Percentiles rank a stretch among this genome's conserved stretches.
These are phyloP conservation scores for Xestia xanthographa DNA, from an alignment of 2,888 invertebrate species.

Conservation along the genomic window DNA sequence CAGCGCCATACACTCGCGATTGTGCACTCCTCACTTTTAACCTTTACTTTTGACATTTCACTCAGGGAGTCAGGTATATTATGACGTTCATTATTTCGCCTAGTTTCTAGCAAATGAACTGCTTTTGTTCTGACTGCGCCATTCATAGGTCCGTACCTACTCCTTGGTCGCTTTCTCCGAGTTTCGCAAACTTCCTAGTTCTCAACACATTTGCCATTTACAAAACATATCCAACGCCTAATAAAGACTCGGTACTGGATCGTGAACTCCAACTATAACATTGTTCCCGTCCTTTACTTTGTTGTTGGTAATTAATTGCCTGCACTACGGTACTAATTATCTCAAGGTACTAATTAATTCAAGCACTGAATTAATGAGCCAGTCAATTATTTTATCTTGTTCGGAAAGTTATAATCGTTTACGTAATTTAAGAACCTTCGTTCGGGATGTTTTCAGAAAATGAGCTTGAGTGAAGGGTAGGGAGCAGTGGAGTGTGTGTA, in stretches of 20 bases:
- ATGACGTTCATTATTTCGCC: slow-evolving; percentile 85
- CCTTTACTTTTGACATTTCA: slow-evolving; percentile 88
- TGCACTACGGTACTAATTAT: slow-evolving; percentile 59
- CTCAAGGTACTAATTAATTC: slow-evolving; percentile 56
- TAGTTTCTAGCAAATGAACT: slow-evolving; percentile 86
- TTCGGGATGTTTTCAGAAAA: slow-evolving; percentile 7
- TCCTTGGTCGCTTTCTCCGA: slow-evolving; percentile 84
- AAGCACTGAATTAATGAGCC: slow-evolving; percentile 51
- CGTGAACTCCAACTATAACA: slow-evolving; percentile 77
- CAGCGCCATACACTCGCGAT: slow-evolving; percentile 60
- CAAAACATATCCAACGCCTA: slow-evolving; percentile 80
- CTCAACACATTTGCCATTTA: slow-evolving; percentile 84
- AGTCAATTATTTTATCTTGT: slow-evolving; percentile 52
- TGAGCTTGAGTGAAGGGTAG: slow-evolving; percentile 14
- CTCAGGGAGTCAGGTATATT: slow-evolving; percentile 76
- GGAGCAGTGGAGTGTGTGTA: background rate
- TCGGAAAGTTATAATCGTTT: slow-evolving; percentile 48
- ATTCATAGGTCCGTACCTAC: slow-evolving; percentile 77
- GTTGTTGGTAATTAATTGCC: slow-evolving; percentile 78
- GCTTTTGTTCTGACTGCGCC: slow-evolving; percentile 84
- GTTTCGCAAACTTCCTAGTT: slow-evolving; percentile 85
- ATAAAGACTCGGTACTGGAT: slow-evolving; percentile 79
- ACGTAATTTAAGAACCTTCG: slow-evolving; percentile 26
- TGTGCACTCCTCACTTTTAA: slow-evolving; percentile 84
- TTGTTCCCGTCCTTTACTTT: slow-evolving; percentile 76